These are phyloP conservation scores for Hyaena hyaena DNA, from an alignment of 2,113 vertebrate genomes.

Conservation along the genomic window DNA sequence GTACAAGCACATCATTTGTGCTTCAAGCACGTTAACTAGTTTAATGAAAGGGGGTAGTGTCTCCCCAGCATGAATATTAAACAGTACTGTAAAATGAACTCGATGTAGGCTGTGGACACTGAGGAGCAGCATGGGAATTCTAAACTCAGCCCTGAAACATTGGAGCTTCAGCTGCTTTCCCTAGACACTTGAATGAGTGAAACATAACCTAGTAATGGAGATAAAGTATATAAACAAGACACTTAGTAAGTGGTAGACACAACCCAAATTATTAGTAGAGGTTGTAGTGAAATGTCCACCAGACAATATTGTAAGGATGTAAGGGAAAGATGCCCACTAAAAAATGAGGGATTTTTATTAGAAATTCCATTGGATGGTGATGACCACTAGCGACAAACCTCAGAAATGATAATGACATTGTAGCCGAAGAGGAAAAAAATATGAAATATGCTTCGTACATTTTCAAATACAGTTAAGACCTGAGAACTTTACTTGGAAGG, in stretches of 20 bases:
- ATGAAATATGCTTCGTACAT: neutral
- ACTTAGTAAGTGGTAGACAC: neutral
- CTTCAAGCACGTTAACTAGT: neutral
- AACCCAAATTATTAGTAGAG: neutral
- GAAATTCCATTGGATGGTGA: neutral
- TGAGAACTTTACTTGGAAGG: neutral
- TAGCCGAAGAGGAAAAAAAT: neutral
- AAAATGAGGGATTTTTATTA: neutral
- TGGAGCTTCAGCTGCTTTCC: neutral
- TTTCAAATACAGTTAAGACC: neutral
- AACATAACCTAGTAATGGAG: rapidly evolving
- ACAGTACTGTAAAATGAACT: rapidly evolving
- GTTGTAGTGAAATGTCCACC: neutral
- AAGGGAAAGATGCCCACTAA: neutral
- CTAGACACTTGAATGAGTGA: neutral
- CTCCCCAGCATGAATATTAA: neutral
- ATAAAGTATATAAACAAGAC: neutral
- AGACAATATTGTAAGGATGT: neutral
- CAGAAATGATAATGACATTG: neutral
- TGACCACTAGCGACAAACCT: neutral
- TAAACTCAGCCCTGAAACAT: neutral
- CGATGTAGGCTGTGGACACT: rapidly evolving
- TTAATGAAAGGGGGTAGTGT: neutral
- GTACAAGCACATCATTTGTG: rapidly evolving
- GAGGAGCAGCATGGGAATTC: rapidly evolving